Evolutionary conservation across 1,140 invertebrate species (phyloP).

Genomic region (Chymomyza costata): DNA sequence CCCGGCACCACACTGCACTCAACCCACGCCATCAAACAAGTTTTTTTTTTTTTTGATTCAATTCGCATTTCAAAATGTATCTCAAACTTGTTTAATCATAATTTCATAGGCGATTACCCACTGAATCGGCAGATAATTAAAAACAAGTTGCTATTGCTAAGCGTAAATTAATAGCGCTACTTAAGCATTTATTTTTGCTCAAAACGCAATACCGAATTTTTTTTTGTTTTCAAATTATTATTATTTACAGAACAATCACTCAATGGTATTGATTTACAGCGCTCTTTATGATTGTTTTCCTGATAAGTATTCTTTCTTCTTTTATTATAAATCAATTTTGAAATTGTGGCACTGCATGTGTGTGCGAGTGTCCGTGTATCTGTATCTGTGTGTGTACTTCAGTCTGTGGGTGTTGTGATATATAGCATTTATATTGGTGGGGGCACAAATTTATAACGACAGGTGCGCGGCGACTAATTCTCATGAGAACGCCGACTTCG

Average conservation of each 20-base stretch:
- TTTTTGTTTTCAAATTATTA: too few relatives aligned
- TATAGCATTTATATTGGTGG: slow-evolving; percentile 35
- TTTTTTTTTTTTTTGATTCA: slow-evolving; percentile 19
- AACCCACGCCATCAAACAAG: not conserved
- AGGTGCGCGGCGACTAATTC: slow-evolving; percentile 34
- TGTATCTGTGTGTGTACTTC: too few relatives aligned
- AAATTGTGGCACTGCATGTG: slow-evolving; percentile 18
- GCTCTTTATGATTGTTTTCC: too few relatives aligned
- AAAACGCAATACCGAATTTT: too few relatives aligned
- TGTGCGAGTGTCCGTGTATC: slow-evolving; percentile 1
- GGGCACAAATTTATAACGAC: slow-evolving; percentile 59
- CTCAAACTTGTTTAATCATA: slow-evolving; percentile 43
- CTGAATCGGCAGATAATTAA: slow-evolving; percentile 13
- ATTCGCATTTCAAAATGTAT: slow-evolving; percentile 18
- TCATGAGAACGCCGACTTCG: slow-evolving; percentile 2
- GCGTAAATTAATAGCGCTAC: too few relatives aligned
- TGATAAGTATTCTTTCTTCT: not conserved
- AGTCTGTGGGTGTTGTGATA: slow-evolving; percentile 41
- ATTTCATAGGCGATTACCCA: slow-evolving; percentile 22
- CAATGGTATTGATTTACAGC: too few relatives aligned
- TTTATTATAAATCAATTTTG: slow-evolving; percentile 38
- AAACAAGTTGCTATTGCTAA: too few relatives aligned
- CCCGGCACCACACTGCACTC: not conserved
- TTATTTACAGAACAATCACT: too few relatives aligned
- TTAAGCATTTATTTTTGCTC: too few relatives aligned